Evolutionary conservation across 2,797 vertebrate species (phyloP), one percentile per base, ranked within the genome.

Genomic region (Phoebastria nigripes): DNA sequence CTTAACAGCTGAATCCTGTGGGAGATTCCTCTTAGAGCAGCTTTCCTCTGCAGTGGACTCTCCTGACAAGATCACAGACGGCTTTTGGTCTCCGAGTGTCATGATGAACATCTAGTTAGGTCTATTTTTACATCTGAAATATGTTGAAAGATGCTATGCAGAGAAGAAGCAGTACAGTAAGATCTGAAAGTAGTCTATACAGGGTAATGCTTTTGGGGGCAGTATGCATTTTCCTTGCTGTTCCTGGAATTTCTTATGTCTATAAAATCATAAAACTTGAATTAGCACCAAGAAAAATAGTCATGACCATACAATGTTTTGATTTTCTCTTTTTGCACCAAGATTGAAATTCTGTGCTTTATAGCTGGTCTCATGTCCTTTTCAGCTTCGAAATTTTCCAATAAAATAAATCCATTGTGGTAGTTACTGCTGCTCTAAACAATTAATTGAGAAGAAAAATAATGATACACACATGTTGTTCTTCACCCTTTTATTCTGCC

Each of bases 91-190:
- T 96, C 65, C 0, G 20, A 76, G 79, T 88, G 85, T 95, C 91
- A 65, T 78, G 79, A 69, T 52, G 85, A 93, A 72, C 91, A 88
- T 96, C 63, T 77, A 92, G 89, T 94, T 91, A 83, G 76, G 54
- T 96, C 92, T 96, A 44, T 87, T 95, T 96, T 96, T 96, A 72
- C 62, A 51, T 74, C 74, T 81, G 89, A 94, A 91, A 91, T 93
- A 67, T 90, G 81, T 70, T 82, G 76, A 94, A 91, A 84, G 93
- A 89, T 90, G 69, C 62, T 94, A 1, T 91, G 79, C 61, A 82
- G 93, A 85, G 78, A 94, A 89, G 62, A 26, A 89, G 67, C 51
- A 63, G 77, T 83, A 55, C 70, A 90, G 90, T 71, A 61, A 55
- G 61, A 91, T 58, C 65, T 90, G 66, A 65, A 81, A 84, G 70